Base-by-base conservation (phyloP, 92 coral and sea anemone genomes). In the Epizoanthus ramosus region DNA sequence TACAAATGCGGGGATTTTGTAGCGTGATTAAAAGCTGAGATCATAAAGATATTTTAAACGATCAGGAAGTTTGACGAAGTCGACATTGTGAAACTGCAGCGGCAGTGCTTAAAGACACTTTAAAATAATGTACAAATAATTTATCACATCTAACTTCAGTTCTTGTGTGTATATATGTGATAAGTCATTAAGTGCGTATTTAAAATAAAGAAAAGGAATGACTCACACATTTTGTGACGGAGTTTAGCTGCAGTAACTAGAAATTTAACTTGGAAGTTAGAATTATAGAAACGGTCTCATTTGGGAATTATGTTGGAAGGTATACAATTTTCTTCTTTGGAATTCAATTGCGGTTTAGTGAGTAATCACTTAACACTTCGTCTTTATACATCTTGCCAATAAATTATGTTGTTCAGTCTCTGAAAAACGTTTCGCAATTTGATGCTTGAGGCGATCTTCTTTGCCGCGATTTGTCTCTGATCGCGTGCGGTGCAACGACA, bases 31-130 rank as follows among this genome's bases (percentile, higher is more conserved):
- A 60, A 39, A 43, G 22, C 71, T 61, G 66, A 61, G 31, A 43
- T 60, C n/a, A 39, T 77, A 61, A 21, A 31, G 47, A 67, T 67
- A 67, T 67, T 24, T 57, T 60, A 23, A 39, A 10, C 69, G 17
- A 77, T 22, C 71, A 77, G 71, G 82, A 77, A 63, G 82, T 77
- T 33, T 2, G 70, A 25, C 63, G 3, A 21, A 31, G 10, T 24
- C 57, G 24, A 75, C 13, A 16, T 8, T 10, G 28, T 19, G 5
- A 12, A 22, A 17, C 15, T 37, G 53, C 19, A 33, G 10, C 56
- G 1, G 14, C 18, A 65, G 41, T 24, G 6, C 10, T 6, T 8
- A 31, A 17, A n/a, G 21, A 66, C 16, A 66, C 8, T 43, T 43
- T 43, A 43, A 43, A 9, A 50, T 50, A 9, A 9, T 50, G 54